phyloP scores from a whole-genome alignment of 2,888 invertebrate species.

The Eupithecia inturbata region DNA sequence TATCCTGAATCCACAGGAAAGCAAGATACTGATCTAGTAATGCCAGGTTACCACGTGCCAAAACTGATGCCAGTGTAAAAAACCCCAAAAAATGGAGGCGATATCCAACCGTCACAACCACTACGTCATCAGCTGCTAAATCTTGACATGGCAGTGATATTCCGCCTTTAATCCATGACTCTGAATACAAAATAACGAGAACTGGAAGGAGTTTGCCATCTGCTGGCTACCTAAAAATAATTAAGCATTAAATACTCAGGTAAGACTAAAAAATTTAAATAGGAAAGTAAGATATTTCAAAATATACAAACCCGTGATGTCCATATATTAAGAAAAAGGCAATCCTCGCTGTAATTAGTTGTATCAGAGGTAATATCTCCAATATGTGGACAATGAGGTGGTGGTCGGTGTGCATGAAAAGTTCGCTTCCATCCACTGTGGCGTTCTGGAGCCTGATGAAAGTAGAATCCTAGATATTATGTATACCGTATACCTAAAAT shows the following conservation, averaged over 20 bases:
- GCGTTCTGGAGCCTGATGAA: constrained; percentile 86
- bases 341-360: constrained; percentile 87
- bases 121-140: constrained; percentile 87
- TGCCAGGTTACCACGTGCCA: constrained; percentile 92
- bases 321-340: constrained; percentile 96
- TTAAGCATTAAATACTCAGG: constrained; percentile 19
- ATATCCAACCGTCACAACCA: constrained; percentile 88
- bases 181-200: constrained; percentile 88
- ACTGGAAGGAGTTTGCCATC: constrained; percentile 86
- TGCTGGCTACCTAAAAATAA: constrained; percentile 75
- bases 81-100: constrained; percentile 89
- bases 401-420: constrained; percentile 87
- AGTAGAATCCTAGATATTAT: neutral
- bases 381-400: constrained; percentile 88
- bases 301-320: constrained; percentile 86
- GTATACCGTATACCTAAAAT: constrained; percentile 1
- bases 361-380: constrained; percentile 51
- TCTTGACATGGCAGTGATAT: constrained; percentile 87
- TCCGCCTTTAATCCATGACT: constrained; percentile 83
- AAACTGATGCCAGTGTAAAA: constrained; percentile 81
- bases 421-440: constrained; percentile 89
- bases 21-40: constrained; percentile 93
- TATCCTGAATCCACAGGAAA: constrained; percentile 89
- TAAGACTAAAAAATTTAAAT: neutral
- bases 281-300: neutral